Base-by-base conservation (phyloP, 2,888 invertebrate genomes). In the Synergus umbraculus region DNA sequence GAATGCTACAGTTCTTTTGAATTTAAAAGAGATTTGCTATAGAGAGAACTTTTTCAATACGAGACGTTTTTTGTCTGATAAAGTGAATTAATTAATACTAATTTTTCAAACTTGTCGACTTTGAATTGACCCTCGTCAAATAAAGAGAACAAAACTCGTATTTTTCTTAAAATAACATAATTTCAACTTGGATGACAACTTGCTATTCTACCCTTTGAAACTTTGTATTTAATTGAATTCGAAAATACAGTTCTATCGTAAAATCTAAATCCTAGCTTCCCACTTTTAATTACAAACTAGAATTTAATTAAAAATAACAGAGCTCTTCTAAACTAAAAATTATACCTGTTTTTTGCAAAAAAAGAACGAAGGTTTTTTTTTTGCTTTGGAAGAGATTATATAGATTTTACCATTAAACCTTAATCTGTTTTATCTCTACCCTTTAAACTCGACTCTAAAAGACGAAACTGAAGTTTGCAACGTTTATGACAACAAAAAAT, bases 381-480 rank as follows among this genome's bases (percentile, higher is more conserved):
- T 63, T 63, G n/a, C 10, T 22, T 63, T 63, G 13, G 5, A 37
- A 37, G 37, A 37, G 37, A 7, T 37, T 5, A 37, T 37, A 65
- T 65, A 4, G 65, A 65, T 65, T 65, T 65, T 41, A 7, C 65
- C 41, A 65, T 65, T 65, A 65, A 65, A 41, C 65, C 43, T 15
- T 4, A 13, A 41, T 41, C 37, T 41, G 7, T 65, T n/a, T 37
- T 5, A 37, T 5, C 37, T 37, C 5, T 41, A 15, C n/a, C 15
- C 12, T 22, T 22, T 12, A 22, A 46, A 69, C 22, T 46, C 12
- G 9, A 29, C 29, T 44, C 15, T 69, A 67, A 67, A 44, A 67
- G 49, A 15, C 15, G 0, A 7, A 49, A 49, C 15, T 7, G 12
- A 15, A 49, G 15, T 4, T 49, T 7, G 29, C 29, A 29, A 29